Conservation (phyloP, 2,888 invertebrate species). For the Melolontha melolontha region DNA sequence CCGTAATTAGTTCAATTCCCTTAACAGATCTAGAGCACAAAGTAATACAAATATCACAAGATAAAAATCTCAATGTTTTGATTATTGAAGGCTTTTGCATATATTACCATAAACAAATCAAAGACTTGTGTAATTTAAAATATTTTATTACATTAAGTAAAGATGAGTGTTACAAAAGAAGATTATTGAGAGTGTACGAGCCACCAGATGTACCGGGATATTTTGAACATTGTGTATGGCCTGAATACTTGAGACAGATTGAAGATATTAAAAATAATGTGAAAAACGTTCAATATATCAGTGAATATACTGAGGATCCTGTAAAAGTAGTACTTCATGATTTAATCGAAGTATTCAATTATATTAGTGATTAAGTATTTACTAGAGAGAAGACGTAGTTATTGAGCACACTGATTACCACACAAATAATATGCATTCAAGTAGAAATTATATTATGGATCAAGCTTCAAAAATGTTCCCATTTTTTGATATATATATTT, state of each 20-base stretch:
- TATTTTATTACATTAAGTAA: conserved; percentile 80
- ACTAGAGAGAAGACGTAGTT: conserved; percentile 25
- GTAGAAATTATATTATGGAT: too few relatives aligned
- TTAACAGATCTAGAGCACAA: not conserved
- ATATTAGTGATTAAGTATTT: conserved; percentile 38
- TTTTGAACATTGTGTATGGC: conserved; percentile 92
- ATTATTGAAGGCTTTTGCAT: conserved; percentile 84
- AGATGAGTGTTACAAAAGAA: conserved; percentile 75
- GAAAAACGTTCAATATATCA: conserved; percentile 56
- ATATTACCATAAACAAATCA: conserved; percentile 76
- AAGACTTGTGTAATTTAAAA: conserved; percentile 76
- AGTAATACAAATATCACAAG: conserved; percentile 49
- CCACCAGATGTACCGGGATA: conserved; percentile 91
- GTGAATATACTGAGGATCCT: conserved; percentile 52
- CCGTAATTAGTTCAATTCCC: not conserved
- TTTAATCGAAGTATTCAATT: conserved; percentile 46
- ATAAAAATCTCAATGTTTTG: conserved; percentile 68
- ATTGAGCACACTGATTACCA: not conserved
- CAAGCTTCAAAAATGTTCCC: too few relatives aligned
- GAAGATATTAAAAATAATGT: conserved; percentile 62
- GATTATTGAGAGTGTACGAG: conserved; percentile 76
- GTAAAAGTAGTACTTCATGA: conserved; percentile 53
- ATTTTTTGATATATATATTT: too few relatives aligned
- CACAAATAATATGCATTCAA: not conserved
- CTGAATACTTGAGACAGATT: conserved; percentile 77